Evolutionary conservation across 2,888 invertebrate species (phyloP).

Genomic region (Macaria liturata): DNA sequence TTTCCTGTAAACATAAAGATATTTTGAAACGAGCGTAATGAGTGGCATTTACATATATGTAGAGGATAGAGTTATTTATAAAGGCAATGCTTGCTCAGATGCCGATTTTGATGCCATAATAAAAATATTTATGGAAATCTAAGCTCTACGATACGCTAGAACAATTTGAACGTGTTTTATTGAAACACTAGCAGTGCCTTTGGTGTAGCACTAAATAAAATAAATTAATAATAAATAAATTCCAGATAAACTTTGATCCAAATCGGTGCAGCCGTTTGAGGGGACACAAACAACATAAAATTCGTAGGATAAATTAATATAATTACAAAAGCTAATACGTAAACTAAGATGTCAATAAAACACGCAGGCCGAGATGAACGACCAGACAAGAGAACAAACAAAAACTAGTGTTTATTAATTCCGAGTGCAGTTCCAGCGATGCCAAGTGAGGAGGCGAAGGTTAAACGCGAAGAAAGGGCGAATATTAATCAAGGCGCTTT

Average conservation of each 20-base stretch:
- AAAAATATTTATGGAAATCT: not conserved
- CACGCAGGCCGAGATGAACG: not conserved
- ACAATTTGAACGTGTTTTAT: too few species aligned
- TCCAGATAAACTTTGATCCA: too few species aligned
- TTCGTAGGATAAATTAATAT: too few species aligned
- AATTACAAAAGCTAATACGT: too few species aligned
- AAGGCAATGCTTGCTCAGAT: conserved; percentile 14
- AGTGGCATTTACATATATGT: conserved; percentile 24
- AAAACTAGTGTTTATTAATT: conserved; percentile 13
- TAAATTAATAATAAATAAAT: too few species aligned
- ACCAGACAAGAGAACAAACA: not conserved
- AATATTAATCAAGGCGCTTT: conserved; percentile 24
- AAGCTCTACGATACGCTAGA: not conserved
- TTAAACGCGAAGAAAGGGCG: conserved; percentile 33
- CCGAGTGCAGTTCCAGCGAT: conserved; percentile 26
- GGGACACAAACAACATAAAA: too few species aligned
- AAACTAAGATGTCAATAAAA: too few species aligned
- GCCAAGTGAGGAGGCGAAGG: conserved; percentile 33
- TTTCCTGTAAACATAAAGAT: conserved; percentile 33
- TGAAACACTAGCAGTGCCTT: too few species aligned
- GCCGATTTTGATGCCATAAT: too few species aligned
- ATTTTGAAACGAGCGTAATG: conserved; percentile 32
- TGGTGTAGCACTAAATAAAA: too few species aligned
- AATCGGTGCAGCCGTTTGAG: too few species aligned
- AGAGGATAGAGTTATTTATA: conserved; percentile 21